Percentiles rank a stretch among this genome's conserved stretches.
Evolutionary conservation across 2,888 invertebrate species (phyloP).

Genomic region (Lucinisca nassula): DNA sequence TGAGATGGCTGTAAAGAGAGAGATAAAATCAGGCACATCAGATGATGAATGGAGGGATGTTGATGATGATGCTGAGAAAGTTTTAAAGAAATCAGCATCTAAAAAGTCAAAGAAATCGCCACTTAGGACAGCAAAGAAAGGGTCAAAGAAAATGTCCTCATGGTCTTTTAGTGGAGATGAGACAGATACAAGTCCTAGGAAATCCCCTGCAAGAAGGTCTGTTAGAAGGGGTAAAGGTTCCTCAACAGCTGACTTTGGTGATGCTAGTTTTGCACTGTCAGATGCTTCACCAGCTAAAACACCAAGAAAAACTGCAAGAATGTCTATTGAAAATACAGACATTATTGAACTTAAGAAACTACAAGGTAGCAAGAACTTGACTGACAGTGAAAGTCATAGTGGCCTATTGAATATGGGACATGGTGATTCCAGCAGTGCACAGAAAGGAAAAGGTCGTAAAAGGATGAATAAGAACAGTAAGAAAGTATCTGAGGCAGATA

Average conservation of each 20-base stretch:
- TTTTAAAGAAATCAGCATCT: background rate
- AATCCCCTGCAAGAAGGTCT: no score
- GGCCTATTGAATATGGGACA: no score
- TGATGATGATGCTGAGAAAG: background rate
- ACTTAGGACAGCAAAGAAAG: background rate
- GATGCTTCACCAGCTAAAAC: background rate
- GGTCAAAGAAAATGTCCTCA: background rate
- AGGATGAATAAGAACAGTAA: no score
- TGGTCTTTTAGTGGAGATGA: background rate
- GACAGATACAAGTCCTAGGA: no score
- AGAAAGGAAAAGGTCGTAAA: no score
- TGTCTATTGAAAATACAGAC: background rate
- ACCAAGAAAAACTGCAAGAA: background rate
- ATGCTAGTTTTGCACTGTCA: background rate
- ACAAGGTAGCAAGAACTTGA: no score
- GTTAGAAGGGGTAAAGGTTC: no score
- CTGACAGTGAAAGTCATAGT: no score
- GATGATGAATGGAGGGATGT: background rate
- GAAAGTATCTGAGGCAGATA: background rate
- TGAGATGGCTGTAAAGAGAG: background rate
- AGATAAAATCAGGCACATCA: background rate
- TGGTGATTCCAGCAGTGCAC: no score
- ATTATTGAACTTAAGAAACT: background rate
- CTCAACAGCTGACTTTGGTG: background rate
- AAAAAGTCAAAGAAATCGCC: background rate